These are phyloP conservation scores for Anabacerthia variegaticeps DNA, from an alignment of 2,797 vertebrate genomes.

Conservation along the genomic window DNA sequence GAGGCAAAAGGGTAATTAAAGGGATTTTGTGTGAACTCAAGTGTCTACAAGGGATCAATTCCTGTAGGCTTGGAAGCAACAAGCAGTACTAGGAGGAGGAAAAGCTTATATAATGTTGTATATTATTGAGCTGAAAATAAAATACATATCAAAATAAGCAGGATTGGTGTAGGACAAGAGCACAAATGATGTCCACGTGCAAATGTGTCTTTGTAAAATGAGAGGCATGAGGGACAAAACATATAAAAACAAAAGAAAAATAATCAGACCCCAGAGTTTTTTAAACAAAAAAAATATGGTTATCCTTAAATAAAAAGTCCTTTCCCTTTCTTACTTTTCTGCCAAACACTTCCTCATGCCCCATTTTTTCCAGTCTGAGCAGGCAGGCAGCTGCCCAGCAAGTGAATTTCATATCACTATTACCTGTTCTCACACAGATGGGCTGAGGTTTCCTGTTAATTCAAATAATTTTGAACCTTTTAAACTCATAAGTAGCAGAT, in stretches of 20 bases:
- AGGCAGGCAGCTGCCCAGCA: neutral
- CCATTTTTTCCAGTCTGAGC: neutral
- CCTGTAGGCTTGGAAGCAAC: neutral
- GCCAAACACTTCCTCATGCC: neutral
- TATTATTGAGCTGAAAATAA: neutral
- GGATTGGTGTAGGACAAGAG: neutral
- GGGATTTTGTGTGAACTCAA: neutral
- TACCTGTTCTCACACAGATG: neutral
- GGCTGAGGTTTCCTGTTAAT: neutral
- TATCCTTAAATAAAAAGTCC: neutral
- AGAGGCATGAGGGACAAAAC: neutral
- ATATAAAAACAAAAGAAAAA: neutral
- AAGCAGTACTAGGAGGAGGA: neutral
- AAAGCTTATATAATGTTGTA: neutral
- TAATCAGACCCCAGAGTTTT: neutral
- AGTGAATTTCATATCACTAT: neutral
- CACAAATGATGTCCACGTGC: rapidly evolving
- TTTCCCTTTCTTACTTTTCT: rapidly evolving
- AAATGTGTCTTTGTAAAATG: neutral
- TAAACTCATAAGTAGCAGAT: neutral
- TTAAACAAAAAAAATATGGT: neutral
- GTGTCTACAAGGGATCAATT: too few species aligned
- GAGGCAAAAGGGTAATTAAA: neutral
- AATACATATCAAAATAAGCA: neutral
- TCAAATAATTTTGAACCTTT: neutral